Percentiles rank a stretch among this genome's conserved stretches.
phyloP scores from a whole-genome alignment of 2,888 invertebrate species.

The Rhagophthalmus giganteus region DNA sequence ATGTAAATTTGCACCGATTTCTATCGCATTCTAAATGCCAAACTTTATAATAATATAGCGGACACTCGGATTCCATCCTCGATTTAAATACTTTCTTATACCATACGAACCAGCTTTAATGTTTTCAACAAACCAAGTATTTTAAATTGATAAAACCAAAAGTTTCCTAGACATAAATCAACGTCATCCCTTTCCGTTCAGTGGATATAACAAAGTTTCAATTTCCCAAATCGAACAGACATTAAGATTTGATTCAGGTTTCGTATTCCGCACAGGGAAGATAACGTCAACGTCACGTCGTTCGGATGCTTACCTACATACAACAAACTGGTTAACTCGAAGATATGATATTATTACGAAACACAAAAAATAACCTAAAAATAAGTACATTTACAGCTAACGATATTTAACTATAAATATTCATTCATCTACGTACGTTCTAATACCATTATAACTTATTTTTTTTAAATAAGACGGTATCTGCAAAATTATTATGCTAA shows the following conservation, averaged over 20 bases:
- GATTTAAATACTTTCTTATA: slow-evolving; percentile 8
- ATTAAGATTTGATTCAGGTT: slow-evolving; percentile 50
- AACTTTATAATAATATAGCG: too few species aligned
- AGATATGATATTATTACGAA: too few species aligned
- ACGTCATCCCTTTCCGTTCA: slow-evolving; percentile 47
- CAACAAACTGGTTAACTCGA: too few species aligned
- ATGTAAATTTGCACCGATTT: too few species aligned
- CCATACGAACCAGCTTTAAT: slow-evolving; percentile 18
- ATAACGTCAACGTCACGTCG: slow-evolving; percentile 41
- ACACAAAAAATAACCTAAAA: not conserved
- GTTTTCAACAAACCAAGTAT: slow-evolving; percentile 35
- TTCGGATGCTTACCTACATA: slow-evolving; percentile 33
- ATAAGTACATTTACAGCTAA: too few species aligned
- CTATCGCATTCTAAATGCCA: too few species aligned
- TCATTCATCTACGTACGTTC: too few species aligned
- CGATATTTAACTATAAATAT: too few species aligned
- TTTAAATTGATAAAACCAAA: slow-evolving; percentile 43
- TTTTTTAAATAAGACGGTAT: not conserved
- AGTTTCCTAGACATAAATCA: slow-evolving; percentile 50
- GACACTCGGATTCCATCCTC: slow-evolving; percentile 4
- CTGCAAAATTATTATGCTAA: not conserved
- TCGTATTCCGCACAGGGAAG: slow-evolving; percentile 40
- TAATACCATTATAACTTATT: too few species aligned
- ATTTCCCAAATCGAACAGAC: slow-evolving; percentile 52
- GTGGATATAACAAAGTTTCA: slow-evolving; percentile 51